Evolutionary conservation across 2,797 vertebrate genomes (phyloP), one percentile per base, ranked within the genome.

Genomic region (Botia kubotai): DNA sequence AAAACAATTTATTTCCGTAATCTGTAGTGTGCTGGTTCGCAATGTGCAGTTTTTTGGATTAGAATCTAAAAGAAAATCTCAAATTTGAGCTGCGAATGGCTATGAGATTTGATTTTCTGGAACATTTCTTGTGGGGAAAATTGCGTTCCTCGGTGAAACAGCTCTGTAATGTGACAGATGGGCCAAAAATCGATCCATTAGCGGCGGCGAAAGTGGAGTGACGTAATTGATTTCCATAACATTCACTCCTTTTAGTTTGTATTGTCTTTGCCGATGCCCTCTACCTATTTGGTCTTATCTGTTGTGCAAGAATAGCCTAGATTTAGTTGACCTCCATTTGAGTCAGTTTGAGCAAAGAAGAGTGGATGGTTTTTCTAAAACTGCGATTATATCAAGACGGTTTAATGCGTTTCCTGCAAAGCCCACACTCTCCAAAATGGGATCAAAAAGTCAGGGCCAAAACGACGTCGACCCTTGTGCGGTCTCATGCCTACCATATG

Each of bases 1-100:
- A 91, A 90, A 92, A 91, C 88, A 89, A 85, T 86, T 81, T 72
- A 77, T 84, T 86, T 82, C 81, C 53, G 48, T 36, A 82, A 80
- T 82, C 72, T 73, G 63, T 52, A 70, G 36, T 53, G 63, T 39
- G 74, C 43, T 74, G 14, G 26, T 77, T 72, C 71, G 66, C 72
- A 69, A 46, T 79, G 62, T 55, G 46, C 46, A 5, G 48, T 63
- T 77, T 65, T 69, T 69, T 52, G 63, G 36, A 62, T 67, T 66
- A 58, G 19, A 60, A 70, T 76, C 60, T 62, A 57, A 63, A 60
- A 73, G 72, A 46, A 46, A 46, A 46, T 2, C 43, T 72, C 77
- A 68, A 29, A 77, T 82, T 78, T 68, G 55, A 67, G 55, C 72
- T 16, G 39, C 29, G n/a, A 68, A 50, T n/a, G 19, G 52, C 72